Base-by-base conservation (phyloP, 2,888 invertebrate genomes). In the Harpagoxenus sublaevis region DNA sequence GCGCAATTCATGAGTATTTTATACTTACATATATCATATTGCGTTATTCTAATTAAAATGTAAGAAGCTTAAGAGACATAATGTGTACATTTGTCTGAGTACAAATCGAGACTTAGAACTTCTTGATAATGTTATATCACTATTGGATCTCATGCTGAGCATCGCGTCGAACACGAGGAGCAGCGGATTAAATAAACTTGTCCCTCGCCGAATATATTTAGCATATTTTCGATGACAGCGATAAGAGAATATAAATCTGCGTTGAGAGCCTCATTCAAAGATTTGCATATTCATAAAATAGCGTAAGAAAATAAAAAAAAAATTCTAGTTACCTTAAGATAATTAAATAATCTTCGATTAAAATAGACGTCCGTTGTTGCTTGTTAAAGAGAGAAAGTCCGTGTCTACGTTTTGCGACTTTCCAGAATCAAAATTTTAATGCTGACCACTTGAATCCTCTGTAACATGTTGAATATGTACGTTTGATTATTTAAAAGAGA, bases 141-240 rank as follows among this genome's bases (percentile, higher is more conserved):
- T 6, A 28, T 66, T 55, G 35, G 12, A 79, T 79, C 75, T 63
- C 71, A 23, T 23, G 57, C 35, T 57, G 60, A 57, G 73, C 45
- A 35, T 42, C 51, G 39, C 51, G 18, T 77, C 42, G 39, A 53
- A 77, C 51, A 39, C 51, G 53, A 77, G 10, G 12, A 53, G 48
- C 39, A n/a, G 39, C 39, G 60, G 60, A 71, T 71, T 60, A 35
- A 81, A 81, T 71, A 81, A 81, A 71, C 79, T 71, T 71, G 71
- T 71, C 71, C 15, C 28, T 60, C 48, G 28, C 23, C 48, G 35
- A 60, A 71, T 71, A 5, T 73, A 51, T 51, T 79, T 71, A 71
- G 48, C 71, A 71, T 71, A 71, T 79, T 71, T 79, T 60, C 48
- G 71, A 81, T 35, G 79, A 71, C 71, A 79, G 48, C 71, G 71